These are phyloP conservation scores for Cotesia glomerata DNA, from an alignment of 1,140 invertebrate species.

Conservation along the genomic window DNA sequence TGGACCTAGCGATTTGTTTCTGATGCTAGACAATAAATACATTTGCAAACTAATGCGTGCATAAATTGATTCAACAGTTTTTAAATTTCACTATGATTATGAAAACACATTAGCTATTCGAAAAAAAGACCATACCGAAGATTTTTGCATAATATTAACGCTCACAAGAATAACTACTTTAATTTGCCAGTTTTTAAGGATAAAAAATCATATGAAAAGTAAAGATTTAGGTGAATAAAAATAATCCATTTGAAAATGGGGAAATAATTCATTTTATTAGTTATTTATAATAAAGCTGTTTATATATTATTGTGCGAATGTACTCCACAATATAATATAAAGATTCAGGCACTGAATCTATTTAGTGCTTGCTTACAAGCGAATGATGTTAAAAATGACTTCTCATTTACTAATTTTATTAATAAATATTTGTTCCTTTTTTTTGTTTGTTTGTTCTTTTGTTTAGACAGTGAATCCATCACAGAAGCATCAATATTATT, in stretches of 20 bases:
- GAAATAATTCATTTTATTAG: constrained; percentile 25
- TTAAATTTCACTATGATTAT: too few species aligned
- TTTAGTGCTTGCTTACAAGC: not conserved
- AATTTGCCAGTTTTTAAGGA: too few species aligned
- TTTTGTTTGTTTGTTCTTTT: constrained; percentile 33
- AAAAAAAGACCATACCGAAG: too few species aligned
- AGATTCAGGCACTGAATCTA: constrained; percentile 41
- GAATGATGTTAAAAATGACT: constrained; percentile 16
- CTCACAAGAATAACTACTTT: too few species aligned
- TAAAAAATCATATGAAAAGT: too few species aligned
- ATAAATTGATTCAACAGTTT: too few species aligned
- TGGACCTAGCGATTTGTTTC: too few species aligned
- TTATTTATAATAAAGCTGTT: constrained; percentile 26
- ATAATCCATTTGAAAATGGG: not conserved
- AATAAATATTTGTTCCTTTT: constrained; percentile 44
- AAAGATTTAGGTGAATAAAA: not conserved
- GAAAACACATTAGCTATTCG: too few species aligned
- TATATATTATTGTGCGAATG: constrained; percentile 30
- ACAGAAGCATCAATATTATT: constrained; percentile 60
- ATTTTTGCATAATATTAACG: too few species aligned
- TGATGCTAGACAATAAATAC: too few species aligned
- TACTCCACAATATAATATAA: not conserved
- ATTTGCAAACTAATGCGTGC: too few species aligned
- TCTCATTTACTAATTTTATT: constrained; percentile 35
- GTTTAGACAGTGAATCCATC: constrained; percentile 59